Conservation (phyloP, 1,140 invertebrate genomes). For the Cydia splendana region DNA sequence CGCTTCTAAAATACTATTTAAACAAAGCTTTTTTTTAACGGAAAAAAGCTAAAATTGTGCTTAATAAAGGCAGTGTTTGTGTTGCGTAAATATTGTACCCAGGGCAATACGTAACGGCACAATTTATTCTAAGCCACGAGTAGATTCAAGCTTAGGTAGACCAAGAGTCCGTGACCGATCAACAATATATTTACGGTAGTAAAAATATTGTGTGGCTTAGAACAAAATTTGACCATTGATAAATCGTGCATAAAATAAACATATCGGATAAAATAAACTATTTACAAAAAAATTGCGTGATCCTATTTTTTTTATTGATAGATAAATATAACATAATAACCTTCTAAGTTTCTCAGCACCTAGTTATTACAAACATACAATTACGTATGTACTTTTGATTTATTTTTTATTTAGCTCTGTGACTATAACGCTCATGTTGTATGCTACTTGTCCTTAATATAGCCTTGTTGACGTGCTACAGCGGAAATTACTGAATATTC, state of each 20-base stretch:
- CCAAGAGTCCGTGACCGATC: background rate
- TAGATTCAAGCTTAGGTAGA: background rate
- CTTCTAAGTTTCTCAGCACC: no score
- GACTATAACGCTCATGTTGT: slow-evolving; percentile 13
- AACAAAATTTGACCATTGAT: no score
- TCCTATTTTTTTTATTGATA: no score
- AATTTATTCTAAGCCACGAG: slow-evolving; percentile 29
- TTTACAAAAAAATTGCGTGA: no score
- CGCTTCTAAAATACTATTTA: no score
- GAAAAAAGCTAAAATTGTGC: background rate
- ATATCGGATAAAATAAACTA: no score
- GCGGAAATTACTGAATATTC: slow-evolving; percentile 29
- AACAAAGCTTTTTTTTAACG: no score
- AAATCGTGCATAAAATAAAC: no score
- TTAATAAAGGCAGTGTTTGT: slow-evolving; percentile 29
- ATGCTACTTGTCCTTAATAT: slow-evolving; percentile 30
- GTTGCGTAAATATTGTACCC: slow-evolving; percentile 31
- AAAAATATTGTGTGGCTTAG: background rate
- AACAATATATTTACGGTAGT: background rate
- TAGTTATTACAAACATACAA: no score
- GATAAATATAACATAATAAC: no score
- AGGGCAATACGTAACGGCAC: slow-evolving; percentile 17
- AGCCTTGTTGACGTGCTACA: slow-evolving; percentile 32
- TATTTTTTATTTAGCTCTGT: background rate
- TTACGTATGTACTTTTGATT: no score